Percentiles rank a stretch among this genome's conserved stretches.
These are phyloP conservation scores for Sternotherus odoratus DNA, from an alignment of 2,797 vertebrate genomes.

Conservation along the genomic window DNA sequence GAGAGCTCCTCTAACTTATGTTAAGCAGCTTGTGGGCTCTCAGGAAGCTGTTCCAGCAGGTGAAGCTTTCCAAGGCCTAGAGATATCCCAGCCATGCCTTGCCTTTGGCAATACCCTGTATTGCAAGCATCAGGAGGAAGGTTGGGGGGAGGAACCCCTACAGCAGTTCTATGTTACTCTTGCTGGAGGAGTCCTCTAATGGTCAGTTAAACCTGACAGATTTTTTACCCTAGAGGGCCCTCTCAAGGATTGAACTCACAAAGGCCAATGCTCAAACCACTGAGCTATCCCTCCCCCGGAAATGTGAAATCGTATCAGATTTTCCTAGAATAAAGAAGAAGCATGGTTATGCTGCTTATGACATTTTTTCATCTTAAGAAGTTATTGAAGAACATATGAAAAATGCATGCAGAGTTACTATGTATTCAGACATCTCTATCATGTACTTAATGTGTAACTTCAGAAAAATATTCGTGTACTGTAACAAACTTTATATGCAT, in stretches of 20 bases:
- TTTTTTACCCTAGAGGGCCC: too few species aligned
- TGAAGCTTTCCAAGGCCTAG: background rate
- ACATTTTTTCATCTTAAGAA: slow-evolving; percentile 14
- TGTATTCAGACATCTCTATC: background rate
- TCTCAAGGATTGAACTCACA: too few species aligned
- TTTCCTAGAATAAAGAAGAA: background rate
- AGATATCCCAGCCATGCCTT: background rate
- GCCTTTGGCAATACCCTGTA: background rate
- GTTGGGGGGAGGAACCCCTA: background rate
- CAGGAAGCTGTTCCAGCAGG: background rate
- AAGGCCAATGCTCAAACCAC: too few species aligned
- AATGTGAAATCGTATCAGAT: background rate
- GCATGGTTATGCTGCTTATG: background rate
- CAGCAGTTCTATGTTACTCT: background rate
- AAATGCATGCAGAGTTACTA: slow-evolving; percentile 39
- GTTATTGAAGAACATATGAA: slow-evolving; percentile 14
- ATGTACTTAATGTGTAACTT: slow-evolving; percentile 53
- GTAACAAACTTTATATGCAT: slow-evolving; percentile 22
- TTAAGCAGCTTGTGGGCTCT: background rate
- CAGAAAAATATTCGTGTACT: slow-evolving; percentile 33
- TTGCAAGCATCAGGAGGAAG: background rate
- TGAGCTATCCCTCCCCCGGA: too few species aligned
- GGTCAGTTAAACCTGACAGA: too few species aligned
- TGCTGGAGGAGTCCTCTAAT: background rate
- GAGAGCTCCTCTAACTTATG: background rate